These are phyloP conservation scores for Glaucomys volans DNA, from an alignment of 2,113 vertebrate genomes.

Conservation along the genomic window DNA sequence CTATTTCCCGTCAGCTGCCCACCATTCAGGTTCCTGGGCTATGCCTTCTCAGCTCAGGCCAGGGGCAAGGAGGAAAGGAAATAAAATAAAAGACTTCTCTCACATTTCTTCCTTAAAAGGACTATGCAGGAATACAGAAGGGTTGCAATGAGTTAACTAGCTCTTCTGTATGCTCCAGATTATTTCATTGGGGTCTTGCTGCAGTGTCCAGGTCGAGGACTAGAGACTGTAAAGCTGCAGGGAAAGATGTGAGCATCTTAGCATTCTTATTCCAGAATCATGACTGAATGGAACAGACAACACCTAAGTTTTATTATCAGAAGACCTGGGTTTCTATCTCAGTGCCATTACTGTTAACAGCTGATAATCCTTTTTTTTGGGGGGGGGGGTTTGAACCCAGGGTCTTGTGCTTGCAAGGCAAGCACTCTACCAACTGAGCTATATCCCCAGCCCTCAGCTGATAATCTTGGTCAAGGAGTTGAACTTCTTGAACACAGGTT, in stretches of 20 bases:
- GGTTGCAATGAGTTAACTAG: neutral
- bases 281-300: neutral
- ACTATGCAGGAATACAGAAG: constrained; percentile 12
- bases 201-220: neutral
- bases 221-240: neutral
- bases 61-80: constrained; percentile 18
- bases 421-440: no score
- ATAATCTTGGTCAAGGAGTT: neutral
- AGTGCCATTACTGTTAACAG: neutral
- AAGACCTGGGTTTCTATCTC: neutral
- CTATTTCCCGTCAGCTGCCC: constrained; percentile 35
- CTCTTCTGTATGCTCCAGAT: neutral
- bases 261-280: neutral
- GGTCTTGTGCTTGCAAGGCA: no score
- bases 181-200: neutral
- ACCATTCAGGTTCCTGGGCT: neutral
- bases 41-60: neutral
- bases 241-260: neutral
- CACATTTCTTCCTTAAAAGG: constrained; percentile 60
- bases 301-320: neutral
- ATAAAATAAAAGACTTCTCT: constrained; percentile 44
- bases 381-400: no score
- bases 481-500: neutral
- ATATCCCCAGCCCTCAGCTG: no score
- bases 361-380: no score